Conservation (phyloP, 2,113 vertebrate genomes). For the Caretta caretta region DNA sequence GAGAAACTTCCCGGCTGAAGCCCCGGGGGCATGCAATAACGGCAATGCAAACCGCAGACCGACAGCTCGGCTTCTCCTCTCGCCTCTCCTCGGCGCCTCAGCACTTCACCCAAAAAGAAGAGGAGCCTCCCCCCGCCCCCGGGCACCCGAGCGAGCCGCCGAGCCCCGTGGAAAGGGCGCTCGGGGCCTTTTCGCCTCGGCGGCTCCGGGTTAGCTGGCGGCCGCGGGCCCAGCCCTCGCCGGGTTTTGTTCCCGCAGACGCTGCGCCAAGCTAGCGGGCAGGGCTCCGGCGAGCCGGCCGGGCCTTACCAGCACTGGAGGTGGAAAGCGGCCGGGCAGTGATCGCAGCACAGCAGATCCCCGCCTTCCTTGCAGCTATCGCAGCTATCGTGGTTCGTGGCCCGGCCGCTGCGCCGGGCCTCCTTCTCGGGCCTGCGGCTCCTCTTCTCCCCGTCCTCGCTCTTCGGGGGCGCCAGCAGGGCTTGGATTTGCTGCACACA, state of each 20-base stretch:
- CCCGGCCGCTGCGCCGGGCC: slow-evolving; percentile 91
- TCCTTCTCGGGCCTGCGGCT: slow-evolving; percentile 90
- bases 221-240: not conserved
- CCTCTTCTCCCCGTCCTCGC: slow-evolving; percentile 92
- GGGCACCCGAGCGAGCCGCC: not conserved
- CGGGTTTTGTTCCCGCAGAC: not conserved
- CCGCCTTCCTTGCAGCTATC: slow-evolving; percentile 97
- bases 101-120: slow-evolving; percentile 26
- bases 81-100: slow-evolving; percentile 4
- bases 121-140: not conserved
- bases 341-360: slow-evolving; percentile 94
- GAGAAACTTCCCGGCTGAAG: not conserved
- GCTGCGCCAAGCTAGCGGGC: slow-evolving; percentile 22
- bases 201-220: not conserved
- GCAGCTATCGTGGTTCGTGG: slow-evolving; percentile 97
- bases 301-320: slow-evolving; percentile 94
- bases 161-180: not conserved
- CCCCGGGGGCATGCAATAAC: slow-evolving; percentile 10
- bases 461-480: slow-evolving; percentile 93
- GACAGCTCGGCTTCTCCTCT: slow-evolving; percentile 48
- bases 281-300: not conserved
- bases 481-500: slow-evolving; percentile 94
- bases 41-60: slow-evolving; percentile 24
- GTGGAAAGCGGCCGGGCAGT: slow-evolving; percentile 96
- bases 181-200: not conserved